A percentile compares a stretch with the other conserved stretches of the same genome.
phyloP scores from a whole-genome alignment of 2,113 vertebrate genomes.

The Vimba vimba region DNA sequence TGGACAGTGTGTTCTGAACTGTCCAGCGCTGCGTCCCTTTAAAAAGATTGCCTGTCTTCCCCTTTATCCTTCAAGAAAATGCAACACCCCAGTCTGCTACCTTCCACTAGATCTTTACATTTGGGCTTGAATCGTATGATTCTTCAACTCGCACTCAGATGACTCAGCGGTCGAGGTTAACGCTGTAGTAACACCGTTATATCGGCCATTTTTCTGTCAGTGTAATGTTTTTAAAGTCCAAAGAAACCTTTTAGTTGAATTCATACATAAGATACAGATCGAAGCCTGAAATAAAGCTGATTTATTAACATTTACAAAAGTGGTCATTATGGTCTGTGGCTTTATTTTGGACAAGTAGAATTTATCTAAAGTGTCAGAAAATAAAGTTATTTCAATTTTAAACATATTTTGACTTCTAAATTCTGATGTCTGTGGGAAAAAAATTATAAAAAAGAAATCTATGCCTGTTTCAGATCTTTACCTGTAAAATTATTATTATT shows the following conservation, averaged over 20 bases:
- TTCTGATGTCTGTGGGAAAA: neutral
- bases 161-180: neutral
- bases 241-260: slow-evolving; percentile 26
- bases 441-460: too few species aligned
- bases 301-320: slow-evolving; percentile 35
- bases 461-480: too few species aligned
- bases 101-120: slow-evolving; percentile 6
- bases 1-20: neutral
- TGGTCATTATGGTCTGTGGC: slow-evolving; percentile 17
- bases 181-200: neutral
- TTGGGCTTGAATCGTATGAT: neutral
- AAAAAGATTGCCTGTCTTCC: slow-evolving; percentile 30
- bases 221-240: slow-evolving; percentile 47
- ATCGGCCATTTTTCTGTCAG: slow-evolving; percentile 27
- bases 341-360: slow-evolving; percentile 19
- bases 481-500: neutral
- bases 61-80: slow-evolving; percentile 12
- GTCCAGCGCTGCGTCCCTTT: slow-evolving; percentile 25
- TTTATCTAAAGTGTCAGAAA: slow-evolving; percentile 1
- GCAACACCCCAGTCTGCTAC: slow-evolving; percentile 2
- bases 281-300: slow-evolving; percentile 32
- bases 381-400: slow-evolving; percentile 30
- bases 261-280: slow-evolving; percentile 35
- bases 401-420: neutral
- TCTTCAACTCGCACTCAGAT: neutral